Evolutionary conservation across 2,888 invertebrate species (phyloP), one percentile per base, ranked within the genome.

Genomic region (Campoletis raptor): DNA sequence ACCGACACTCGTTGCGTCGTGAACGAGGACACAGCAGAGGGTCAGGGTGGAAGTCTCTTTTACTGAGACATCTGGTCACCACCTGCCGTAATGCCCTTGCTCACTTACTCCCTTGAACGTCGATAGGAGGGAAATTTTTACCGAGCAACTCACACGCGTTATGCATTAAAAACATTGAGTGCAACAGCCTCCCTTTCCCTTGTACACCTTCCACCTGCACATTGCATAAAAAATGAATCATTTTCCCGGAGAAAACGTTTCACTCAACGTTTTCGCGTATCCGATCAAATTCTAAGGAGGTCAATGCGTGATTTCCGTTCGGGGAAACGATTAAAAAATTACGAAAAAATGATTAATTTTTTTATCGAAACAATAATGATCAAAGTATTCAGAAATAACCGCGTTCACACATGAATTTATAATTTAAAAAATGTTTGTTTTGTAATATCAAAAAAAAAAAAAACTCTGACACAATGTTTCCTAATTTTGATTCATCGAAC

Each of bases 51-150:
- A 91, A 92, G 91, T 90, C 81, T 92, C 91, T 90, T 30, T 91
- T 85, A 90, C 52, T 57, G 72, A 70, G 94, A 94, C 94, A 94
- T 94, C 94, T 94, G 94, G 93, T 90, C 92, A 93, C 94, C 94
- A 94, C 94, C 94, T 94, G 94, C 94, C 94, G 91, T 89, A 91
- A 93, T 93, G 92, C 92, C 91, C 92, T 90, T 91, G 91, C 70
- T 80, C 83, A 72, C 67, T 76, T 61, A 88, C 91, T 89, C 90
- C 89, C 90, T 88, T 88, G 84, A 85, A 84, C 87, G 87, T 88
- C 90, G 90, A 91, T 84, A 52, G 42, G 6, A 76, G 74, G 54
- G 45, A 79, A 82, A 74, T 61, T 84, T 61, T 67, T 36, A 61
- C 74, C 76, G 12, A 66, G 76, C 37, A 52, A 66, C 80, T 81